Evolutionary conservation across 2,888 invertebrate genomes (phyloP), one percentile per base, ranked within the genome.

Genomic region (Amorpha juglandis): DNA sequence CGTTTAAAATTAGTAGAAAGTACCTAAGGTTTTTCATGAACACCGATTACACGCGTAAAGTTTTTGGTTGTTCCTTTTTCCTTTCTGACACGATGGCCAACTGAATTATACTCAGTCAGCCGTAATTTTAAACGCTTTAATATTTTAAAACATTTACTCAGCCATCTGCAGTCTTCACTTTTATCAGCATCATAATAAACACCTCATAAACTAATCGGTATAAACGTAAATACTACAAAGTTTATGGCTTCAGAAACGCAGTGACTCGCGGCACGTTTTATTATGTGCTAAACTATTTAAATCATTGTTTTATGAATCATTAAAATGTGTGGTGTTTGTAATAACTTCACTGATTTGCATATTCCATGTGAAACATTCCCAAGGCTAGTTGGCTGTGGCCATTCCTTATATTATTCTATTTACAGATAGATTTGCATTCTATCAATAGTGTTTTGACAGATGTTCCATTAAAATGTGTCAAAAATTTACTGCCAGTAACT

Each of bases 251-350:
- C 27, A 27, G 12, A 21, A 7, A 14, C 14, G 14, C n/a, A 16
- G 9, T n/a, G 38, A 55, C 33, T 55, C n/a, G 38, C n/a, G n/a
- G 14, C 35, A 35, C n/a, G 35, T 55, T 55, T 55, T 55, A 55
- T 55, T 38, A 35, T 8, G n/a, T n/a, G 16, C 33, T 55, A 55
- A 55, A 55, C 27, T 52, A 52, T 52, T 52, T 55, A n/a, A 35
- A n/a, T 55, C 7, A 33, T 33, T n/a, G n/a, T 55, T 55, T 55
- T 55, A 35, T 55, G n/a, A n/a, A 14, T 33, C 53, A 35, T 35
- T 55, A 35, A 35, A 35, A 7, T 38, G 38, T 16, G 1, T 14
- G 33, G 35, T n/a, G 35, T 53, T 53, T 14, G 33, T 55, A 35
- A 55, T 55, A 55, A 52, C 27, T 14, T 14, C n/a, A 8, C 33